A percentile compares a stretch with the other conserved stretches of the same genome.
phyloP scores from a whole-genome alignment of 2,888 invertebrate genomes.

The Coenonympha glycerion region DNA sequence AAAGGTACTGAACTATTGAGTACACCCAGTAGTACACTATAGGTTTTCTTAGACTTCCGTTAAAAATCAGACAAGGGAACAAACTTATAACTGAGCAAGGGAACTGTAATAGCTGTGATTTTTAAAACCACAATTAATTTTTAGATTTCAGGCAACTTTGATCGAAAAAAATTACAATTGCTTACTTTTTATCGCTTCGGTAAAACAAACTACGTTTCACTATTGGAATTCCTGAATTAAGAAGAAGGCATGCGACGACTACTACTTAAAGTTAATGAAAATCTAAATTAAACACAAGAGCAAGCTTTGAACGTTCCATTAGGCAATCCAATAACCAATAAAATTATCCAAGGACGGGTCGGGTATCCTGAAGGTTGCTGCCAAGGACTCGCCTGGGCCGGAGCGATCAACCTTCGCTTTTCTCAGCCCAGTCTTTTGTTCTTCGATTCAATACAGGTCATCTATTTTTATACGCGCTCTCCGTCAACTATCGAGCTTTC shows the following conservation, averaged over 20 bases:
- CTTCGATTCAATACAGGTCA: background rate
- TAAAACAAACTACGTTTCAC: no score
- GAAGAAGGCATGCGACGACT: no score
- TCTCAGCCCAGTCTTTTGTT: constrained; percentile 35
- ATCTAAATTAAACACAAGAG: background rate
- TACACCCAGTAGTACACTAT: constrained; percentile 31
- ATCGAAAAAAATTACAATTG: no score
- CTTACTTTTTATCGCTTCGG: no score
- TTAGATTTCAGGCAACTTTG: no score
- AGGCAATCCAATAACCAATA: background rate
- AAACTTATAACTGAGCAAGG: background rate
- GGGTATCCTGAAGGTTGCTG: constrained; percentile 42
- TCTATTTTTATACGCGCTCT: background rate
- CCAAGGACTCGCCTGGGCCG: constrained; percentile 48
- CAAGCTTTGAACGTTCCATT: background rate
- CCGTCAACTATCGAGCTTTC: background rate
- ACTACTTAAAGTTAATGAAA: background rate
- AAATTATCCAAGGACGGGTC: constrained; percentile 26
- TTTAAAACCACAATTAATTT: background rate
- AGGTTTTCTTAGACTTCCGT: constrained; percentile 34
- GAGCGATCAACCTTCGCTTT: constrained; percentile 47
- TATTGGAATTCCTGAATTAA: no score
- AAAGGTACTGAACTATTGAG: constrained; percentile 37
- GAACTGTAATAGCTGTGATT: no score
- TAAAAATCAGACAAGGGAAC: constrained; percentile 6